Base-by-base conservation (phyloP, 2,113 vertebrate species). In the Gymnogyps californianus region DNA sequence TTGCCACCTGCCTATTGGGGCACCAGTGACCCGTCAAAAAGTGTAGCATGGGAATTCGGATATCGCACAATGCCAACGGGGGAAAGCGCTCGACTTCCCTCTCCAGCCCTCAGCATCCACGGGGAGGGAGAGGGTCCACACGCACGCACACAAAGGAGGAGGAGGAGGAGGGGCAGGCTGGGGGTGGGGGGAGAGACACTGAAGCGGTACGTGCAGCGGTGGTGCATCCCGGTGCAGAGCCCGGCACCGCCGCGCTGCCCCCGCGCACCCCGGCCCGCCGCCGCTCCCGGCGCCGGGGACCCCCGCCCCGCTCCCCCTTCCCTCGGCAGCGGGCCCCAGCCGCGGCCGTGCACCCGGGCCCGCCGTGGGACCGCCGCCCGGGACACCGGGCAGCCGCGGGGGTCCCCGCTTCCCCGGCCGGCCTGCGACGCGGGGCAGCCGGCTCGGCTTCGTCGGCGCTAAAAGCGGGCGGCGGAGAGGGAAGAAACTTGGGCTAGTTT, bases 21-120 rank as follows among this genome's bases (percentile, higher is more conserved):
- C 98, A 98, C 98, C 99, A 99, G 99, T 99, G 99, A 99, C 99
- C 99, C 99, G 99, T 99, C 99, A 99, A 99, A 99, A 99, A 99
- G 98, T 98, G 99, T 99, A 99, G 99, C 99, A 99, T 99, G 99
- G 99, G 99, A 99, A 99, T 99, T 98, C 98, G 98, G 97, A 98
- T 97, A 95, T 96, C 96, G 97, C 98, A 98, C 98, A 98, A 98
- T 98, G 98, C 98, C 87, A 95, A 97, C 97, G 96, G 97, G 98
- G 98, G 98, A 98, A 98, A 98, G 98, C 83, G 81, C 98, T 98
- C 96, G 90, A 98, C 95, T 91, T 92, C 46, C 93, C 81, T 89
- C 95, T 92, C 87, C 84, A 81, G 95, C 89, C 93, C 92, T 82
- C 22, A 90, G 90, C 94, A 81, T 90, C 94, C 91, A 58, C 88